phyloP scores from a whole-genome alignment of 1,140 invertebrate genomes.

The Andricus grossulariae region DNA sequence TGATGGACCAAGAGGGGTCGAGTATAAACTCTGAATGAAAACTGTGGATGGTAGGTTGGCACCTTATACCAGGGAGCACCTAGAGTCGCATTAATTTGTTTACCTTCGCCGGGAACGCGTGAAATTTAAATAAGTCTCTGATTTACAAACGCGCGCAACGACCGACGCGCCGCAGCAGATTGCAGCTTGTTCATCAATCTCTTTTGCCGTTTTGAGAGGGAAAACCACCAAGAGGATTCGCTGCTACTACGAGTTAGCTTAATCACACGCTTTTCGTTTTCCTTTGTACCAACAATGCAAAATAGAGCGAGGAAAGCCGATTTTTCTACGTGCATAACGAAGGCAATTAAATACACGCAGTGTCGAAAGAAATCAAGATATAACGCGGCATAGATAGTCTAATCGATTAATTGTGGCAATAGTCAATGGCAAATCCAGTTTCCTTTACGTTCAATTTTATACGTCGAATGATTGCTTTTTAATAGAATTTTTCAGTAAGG shows the following conservation, averaged over 20 bases:
- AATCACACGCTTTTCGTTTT: background rate
- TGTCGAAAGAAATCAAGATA: no score
- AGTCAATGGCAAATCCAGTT: no score
- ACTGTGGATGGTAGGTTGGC: background rate
- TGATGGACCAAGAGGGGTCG: background rate
- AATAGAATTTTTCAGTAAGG: no score
- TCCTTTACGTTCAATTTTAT: no score
- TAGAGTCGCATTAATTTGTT: conserved; percentile 19
- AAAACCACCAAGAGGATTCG: background rate
- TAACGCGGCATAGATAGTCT: no score
- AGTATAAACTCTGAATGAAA: conserved; percentile 16
- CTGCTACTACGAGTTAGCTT: background rate
- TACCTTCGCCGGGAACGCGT: conserved; percentile 20
- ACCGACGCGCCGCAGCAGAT: conserved; percentile 10
- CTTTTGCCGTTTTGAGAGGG: background rate
- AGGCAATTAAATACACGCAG: no score
- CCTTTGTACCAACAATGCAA: background rate
- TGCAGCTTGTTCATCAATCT: conserved; percentile 29
- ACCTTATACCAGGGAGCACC: background rate
- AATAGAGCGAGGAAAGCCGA: background rate
- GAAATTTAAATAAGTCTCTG: conserved; percentile 26
- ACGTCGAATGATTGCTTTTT: no score
- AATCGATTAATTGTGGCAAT: no score
- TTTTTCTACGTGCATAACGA: background rate
- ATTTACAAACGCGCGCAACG: conserved; percentile 27